These are phyloP conservation scores for Sarcophaga bullata DNA, from an alignment of 1,140 invertebrate species.

Conservation along the genomic window DNA sequence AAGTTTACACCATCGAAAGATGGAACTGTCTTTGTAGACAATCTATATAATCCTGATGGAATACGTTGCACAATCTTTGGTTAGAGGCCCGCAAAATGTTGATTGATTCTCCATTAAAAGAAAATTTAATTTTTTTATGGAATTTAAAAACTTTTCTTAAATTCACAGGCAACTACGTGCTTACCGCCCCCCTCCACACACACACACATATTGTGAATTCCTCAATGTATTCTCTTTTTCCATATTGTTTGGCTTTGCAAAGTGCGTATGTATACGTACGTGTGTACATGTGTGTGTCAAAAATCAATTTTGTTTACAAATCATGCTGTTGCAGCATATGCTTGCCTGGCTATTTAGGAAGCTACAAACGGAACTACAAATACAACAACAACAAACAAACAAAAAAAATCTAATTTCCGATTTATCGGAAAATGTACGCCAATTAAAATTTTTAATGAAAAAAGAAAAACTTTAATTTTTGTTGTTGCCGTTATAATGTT, in stretches of 20 bases:
- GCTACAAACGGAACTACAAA: not conserved
- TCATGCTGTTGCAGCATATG: constrained; percentile 2
- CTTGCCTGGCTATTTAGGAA: constrained; percentile 6
- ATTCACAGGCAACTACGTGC: no score
- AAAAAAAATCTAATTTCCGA: constrained; percentile 45
- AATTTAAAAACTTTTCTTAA: no score
- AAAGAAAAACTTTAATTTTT: constrained; percentile 56
- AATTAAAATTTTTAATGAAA: constrained; percentile 66
- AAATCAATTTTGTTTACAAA: constrained; percentile 36
- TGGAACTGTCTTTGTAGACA: no score
- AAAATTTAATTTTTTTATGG: no score
- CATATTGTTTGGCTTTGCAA: no score
- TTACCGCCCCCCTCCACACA: no score
- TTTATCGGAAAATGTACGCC: constrained; percentile 61
- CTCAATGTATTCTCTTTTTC: not conserved
- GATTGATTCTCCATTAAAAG: no score
- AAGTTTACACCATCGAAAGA: no score
- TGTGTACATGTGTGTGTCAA: constrained; percentile 1
- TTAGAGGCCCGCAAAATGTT: no score
- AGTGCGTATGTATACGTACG: not conserved
- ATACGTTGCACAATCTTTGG: no score
- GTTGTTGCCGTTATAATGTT: constrained; percentile 6
- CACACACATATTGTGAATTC: not conserved
- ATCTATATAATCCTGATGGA: no score
- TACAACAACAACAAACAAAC: not conserved